Percentiles rank a stretch among this genome's conserved stretches.
Evolutionary conservation across 2,888 invertebrate species (phyloP).

Genomic region (Ormyrus labotus): DNA sequence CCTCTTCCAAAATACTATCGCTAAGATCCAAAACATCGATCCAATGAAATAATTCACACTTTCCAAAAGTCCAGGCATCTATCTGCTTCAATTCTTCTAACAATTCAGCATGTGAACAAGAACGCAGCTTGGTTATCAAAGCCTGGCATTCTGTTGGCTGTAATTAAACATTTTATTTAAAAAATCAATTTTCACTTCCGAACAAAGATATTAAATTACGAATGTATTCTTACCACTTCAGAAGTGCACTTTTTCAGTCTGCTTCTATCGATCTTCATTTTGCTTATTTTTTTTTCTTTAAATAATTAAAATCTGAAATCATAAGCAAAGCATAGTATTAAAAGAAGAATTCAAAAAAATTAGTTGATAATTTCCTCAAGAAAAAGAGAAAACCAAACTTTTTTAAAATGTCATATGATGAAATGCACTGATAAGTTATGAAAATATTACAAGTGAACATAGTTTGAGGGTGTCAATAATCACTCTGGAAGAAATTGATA

Average conservation of each 20-base stretch:
- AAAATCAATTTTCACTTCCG: not conserved
- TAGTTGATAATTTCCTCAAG: constrained; percentile 12
- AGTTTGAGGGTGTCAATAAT: not conserved
- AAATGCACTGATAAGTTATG: constrained; percentile 42
- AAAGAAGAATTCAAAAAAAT: constrained; percentile 6
- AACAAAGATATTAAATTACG: not conserved
- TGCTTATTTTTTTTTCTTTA: constrained; percentile 61
- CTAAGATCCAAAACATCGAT: constrained; percentile 88
- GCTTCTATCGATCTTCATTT: constrained; percentile 89
- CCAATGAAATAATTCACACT: constrained; percentile 92
- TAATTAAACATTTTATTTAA: constrained; percentile 55
- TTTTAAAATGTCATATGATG: constrained; percentile 28
- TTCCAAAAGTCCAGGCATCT: constrained; percentile 90
- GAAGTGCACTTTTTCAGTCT: constrained; percentile 90
- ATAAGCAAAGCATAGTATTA: constrained; percentile 22
- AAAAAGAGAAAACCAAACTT: constrained; percentile 16
- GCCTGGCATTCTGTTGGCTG: constrained; percentile 85
- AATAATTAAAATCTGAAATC: constrained; percentile 66
- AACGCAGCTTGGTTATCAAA: constrained; percentile 84
- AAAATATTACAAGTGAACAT: constrained; percentile 52
- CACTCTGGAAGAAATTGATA: constrained; percentile 37
- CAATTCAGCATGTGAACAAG: constrained; percentile 82
- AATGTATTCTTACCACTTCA: constrained; percentile 80
- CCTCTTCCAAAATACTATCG: constrained; percentile 85
- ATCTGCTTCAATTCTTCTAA: constrained; percentile 83